Evolutionary conservation across 1,140 invertebrate genomes (phyloP), one percentile per base, ranked within the genome.

Genomic region (Wiebesia pumilae): DNA sequence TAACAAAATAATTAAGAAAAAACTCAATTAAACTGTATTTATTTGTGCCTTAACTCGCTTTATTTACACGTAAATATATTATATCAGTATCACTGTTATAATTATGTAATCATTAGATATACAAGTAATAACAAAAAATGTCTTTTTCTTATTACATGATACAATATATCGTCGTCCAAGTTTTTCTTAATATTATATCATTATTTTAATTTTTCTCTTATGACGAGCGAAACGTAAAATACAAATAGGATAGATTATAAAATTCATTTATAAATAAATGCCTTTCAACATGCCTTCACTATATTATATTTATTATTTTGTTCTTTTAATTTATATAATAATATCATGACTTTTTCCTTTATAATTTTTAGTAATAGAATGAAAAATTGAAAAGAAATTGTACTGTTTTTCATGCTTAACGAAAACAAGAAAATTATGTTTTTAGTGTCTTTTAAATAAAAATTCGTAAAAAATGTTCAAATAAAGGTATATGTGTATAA

Each of bases 31-130:
- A n/a, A 1, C 2, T 47, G 35, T 69, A 67, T 81, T 54, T 47
- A 14, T 83, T 84, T 81, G 38, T 87, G 69, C 77, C 82, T 84
- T 87, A 81, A 84, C 77, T 84, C 91, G 58, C 85, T 94, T 93
- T 93, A 94, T 94, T 94, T 94, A 93, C 93, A 94, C 89, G 91
- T 91, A 93, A 93, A 93, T 93, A 93, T 92, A 89, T 91, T 88
- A 83, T 90, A 90, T 90, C 86, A 87, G 89, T 90, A 93, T 93
- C 92, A 93, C 91, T 92, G 90, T 89, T 90, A 91, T 91, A 90
- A 89, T 89, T 92, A 83, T 27, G 91, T 90, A 93, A 91, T 90
- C 88, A 88, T 91, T 90, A 82, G 90, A 93, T 92, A 89, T 91
- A 92, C 89, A 91, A 88, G 87, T 90, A 90, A 91, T 88, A 87